phyloP scores from a whole-genome alignment of 1,140 invertebrate species.

The Camponotus pennsylvanicus region DNA sequence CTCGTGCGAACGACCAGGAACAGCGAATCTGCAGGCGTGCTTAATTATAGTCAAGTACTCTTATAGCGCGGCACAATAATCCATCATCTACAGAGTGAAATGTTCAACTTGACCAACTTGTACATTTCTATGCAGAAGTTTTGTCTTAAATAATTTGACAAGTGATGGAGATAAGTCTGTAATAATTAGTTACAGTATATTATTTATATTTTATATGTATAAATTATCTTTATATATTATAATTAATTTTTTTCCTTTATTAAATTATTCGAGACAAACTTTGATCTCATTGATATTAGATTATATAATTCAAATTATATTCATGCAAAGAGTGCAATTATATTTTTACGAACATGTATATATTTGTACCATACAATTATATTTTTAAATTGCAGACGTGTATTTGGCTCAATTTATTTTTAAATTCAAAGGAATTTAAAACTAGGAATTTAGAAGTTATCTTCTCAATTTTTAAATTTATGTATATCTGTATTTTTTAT shows the following conservation, averaged over 20 bases:
- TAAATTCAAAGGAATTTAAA: background rate
- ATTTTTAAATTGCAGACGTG: background rate
- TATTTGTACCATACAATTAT: background rate
- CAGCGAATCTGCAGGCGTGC: background rate
- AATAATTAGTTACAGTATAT: background rate
- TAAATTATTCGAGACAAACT: background rate
- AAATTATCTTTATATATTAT: too few species aligned
- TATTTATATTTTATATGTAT: background rate
- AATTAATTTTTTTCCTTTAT: background rate
- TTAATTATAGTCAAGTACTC: background rate
- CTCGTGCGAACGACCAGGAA: conserved; percentile 6
- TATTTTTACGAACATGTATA: too few species aligned
- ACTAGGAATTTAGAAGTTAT: too few species aligned
- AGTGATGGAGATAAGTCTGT: background rate
- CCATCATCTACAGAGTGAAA: background rate
- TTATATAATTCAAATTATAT: background rate
- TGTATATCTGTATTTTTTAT: background rate
- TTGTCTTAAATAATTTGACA: background rate
- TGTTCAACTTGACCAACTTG: background rate
- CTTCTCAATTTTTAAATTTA: background rate
- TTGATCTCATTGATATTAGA: background rate
- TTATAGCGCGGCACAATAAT: background rate
- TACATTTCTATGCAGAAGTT: background rate
- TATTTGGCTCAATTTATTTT: background rate
- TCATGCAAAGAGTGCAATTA: background rate